Evolutionary conservation across 2,113 vertebrate genomes (phyloP).

Genomic region (Erythrocercus mccallii): DNA sequence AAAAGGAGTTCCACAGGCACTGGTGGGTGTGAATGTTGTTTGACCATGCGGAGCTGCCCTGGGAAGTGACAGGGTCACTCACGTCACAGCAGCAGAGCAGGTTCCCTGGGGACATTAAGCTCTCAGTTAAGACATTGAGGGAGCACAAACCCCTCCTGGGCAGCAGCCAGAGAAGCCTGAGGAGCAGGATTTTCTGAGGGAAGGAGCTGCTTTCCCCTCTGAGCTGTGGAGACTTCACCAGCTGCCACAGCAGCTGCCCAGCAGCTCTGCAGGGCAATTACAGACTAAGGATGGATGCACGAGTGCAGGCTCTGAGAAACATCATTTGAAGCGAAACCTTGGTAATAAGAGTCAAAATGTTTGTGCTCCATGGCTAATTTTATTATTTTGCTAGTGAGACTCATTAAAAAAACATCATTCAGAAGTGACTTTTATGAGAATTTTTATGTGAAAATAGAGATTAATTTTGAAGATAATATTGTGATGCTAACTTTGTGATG

Average conservation of each 20-base stretch:
- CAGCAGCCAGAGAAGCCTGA: background rate
- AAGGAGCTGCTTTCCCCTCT: background rate
- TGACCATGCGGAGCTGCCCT: fast-evolving
- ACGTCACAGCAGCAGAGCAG: background rate
- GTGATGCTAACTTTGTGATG: background rate
- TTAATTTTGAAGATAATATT: background rate
- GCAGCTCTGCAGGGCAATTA: background rate
- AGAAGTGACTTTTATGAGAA: background rate
- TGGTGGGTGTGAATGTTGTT: background rate
- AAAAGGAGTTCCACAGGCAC: background rate
- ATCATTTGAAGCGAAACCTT: background rate
- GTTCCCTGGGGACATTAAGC: background rate
- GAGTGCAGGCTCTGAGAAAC: background rate
- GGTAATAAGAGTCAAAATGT: background rate
- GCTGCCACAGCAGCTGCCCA: background rate
- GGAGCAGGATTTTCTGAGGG: background rate
- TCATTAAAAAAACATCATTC: background rate
- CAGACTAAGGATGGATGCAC: background rate
- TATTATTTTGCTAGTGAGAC: background rate
- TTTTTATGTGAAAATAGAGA: background rate
- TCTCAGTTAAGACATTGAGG: fast-evolving
- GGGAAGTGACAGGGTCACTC: background rate
- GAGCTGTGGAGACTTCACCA: background rate
- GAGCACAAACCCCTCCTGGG: background rate
- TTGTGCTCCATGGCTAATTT: background rate